Evolutionary conservation across 2,113 vertebrate species (phyloP), one percentile per base, ranked within the genome.

Genomic region (Nothocercus julius): DNA sequence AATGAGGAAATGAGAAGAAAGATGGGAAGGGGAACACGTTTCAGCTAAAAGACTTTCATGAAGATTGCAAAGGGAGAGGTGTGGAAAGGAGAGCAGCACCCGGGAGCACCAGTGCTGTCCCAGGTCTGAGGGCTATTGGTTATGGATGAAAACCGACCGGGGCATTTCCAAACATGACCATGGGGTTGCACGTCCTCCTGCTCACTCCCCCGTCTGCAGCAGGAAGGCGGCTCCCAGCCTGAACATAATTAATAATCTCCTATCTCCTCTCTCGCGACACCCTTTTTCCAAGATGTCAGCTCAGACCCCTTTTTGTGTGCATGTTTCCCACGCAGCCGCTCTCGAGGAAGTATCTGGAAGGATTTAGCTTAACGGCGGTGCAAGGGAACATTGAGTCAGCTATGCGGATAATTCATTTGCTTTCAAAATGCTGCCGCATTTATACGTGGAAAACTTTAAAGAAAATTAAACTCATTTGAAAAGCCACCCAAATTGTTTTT

Each of bases 401-500:
- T 89, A 36, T 76, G 75, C 82, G 67, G 82, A 90, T 96, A 97
- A 96, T 97, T 97, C 95, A 95, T 97, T 97, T 96, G 93, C 96
- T 96, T 97, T 96, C 85, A 89, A 61, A 96, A 88, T 82, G 90
- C 84, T 87, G 47, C 75, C 74, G 77, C 94, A 34, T 93, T 97
- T 96, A 95, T 91, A 95, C 87, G 51, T 44, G 79, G 89, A 95
- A 97, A 98, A 96, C 75, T 96, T 97, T 95, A 97, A 95, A 96
- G 96, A 96, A 98, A 97, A 98, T 97, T 96, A 97, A 98, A 97
- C 80, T 97, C 95, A 96, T 97, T 97, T 91, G 97, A 96, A 90
- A 91, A 86, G 36, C 61, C 75, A 93, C 80, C 97, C 95, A 97
- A 97, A 97, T 96, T 97, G 91, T 94, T 93, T 96, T 94, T 94